A percentile compares a stretch with the other conserved stretches of the same genome.
Evolutionary conservation across 2,888 invertebrate species (phyloP).

Genomic region (Cephus rjabovi): DNA sequence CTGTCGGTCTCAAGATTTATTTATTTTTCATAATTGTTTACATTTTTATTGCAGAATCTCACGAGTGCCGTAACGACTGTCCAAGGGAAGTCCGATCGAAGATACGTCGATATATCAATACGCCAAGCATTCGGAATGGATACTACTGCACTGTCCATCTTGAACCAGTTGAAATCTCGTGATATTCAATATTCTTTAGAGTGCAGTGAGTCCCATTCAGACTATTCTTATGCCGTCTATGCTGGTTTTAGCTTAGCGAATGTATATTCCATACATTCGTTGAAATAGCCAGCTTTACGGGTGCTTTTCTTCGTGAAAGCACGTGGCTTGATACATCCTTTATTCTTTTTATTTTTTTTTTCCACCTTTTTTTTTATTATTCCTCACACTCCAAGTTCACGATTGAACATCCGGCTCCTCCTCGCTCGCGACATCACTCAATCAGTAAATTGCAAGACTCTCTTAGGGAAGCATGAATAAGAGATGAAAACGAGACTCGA

Average conservation of each 20-base stretch:
- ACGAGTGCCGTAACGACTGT: too few species aligned
- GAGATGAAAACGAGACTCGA: neutral
- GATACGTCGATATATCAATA: too few species aligned
- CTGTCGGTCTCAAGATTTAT: too few species aligned
- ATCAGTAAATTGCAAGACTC: conserved; percentile 30
- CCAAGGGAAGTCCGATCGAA: too few species aligned
- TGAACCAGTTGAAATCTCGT: conserved; percentile 18
- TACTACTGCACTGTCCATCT: neutral
- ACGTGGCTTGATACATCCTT: neutral
- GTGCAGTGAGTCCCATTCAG: conserved; percentile 41
- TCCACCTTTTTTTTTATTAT: conserved; percentile 4
- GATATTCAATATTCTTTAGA: conserved; percentile 49
- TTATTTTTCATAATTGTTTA: too few species aligned
- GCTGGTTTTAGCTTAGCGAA: conserved; percentile 41
- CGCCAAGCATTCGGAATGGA: too few species aligned
- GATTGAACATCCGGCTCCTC: conserved; percentile 1
- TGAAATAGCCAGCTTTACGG: conserved; percentile 48
- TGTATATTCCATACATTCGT: conserved; percentile 49
- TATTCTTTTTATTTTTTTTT: neutral
- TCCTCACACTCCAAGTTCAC: neutral
- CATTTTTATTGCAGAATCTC: too few species aligned
- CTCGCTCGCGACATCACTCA: conserved; percentile 19
- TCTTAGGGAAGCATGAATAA: neutral
- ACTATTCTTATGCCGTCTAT: conserved; percentile 48
- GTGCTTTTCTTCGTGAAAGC: conserved; percentile 43